Percentiles rank a stretch among this genome's conserved stretches.
Conservation (phyloP, 2,888 invertebrate species). For the Sinotaia quadrata region DNA sequence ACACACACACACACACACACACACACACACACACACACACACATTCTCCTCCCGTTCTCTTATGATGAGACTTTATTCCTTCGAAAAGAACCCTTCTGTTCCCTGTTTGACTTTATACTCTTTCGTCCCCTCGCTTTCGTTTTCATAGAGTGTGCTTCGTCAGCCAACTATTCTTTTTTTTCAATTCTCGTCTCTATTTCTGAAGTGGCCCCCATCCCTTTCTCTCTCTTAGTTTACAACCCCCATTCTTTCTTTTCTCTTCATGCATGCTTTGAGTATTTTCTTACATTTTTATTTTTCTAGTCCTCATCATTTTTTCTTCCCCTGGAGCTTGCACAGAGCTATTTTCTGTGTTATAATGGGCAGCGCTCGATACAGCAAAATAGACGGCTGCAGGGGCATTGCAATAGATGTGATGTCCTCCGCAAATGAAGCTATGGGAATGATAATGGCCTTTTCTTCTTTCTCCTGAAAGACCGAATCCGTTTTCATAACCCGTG, state of each 20-base stretch:
- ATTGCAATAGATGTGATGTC: conserved; percentile 31
- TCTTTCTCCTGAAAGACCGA: conserved; percentile 38
- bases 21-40: conserved; percentile 7
- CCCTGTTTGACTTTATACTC: not conserved
- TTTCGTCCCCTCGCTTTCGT: not conserved
- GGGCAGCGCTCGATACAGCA: conserved; percentile 20
- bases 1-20: conserved; percentile 13
- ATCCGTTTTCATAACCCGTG: conserved; percentile 40
- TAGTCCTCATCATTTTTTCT: conserved; percentile 6
- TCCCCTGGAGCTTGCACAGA: conserved; percentile 19
- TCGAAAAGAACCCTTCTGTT: not conserved
- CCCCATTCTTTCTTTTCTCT: not conserved
- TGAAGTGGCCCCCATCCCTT: not conserved
- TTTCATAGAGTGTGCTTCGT: too few species aligned
- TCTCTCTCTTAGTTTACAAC: not conserved
- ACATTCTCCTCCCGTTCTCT: not conserved
- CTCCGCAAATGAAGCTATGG: conserved; percentile 32
- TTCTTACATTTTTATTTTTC: not conserved
- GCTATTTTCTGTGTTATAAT: conserved; percentile 1
- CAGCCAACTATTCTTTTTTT: conserved; percentile 10
- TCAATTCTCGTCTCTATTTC: not conserved
- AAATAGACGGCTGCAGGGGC: conserved; percentile 16
- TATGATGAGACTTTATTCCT: not conserved
- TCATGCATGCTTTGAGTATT: not conserved
- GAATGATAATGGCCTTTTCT: conserved; percentile 36